These are phyloP conservation scores for Pterophyllum scalare DNA, from an alignment of 2,113 vertebrate genomes.

Conservation along the genomic window DNA sequence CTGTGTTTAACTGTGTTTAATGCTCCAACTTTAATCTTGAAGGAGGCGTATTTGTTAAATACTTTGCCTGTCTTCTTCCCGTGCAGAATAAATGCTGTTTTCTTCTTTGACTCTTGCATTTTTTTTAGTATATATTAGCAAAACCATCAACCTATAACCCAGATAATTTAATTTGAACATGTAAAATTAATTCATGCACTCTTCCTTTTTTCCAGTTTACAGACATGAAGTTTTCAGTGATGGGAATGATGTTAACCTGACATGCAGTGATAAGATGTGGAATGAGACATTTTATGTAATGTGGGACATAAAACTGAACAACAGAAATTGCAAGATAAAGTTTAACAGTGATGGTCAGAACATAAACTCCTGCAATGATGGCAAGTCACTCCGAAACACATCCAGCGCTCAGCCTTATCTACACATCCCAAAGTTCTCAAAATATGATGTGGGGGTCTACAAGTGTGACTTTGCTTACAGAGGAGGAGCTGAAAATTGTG, in stretches of 20 bases:
- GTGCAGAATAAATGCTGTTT: neutral
- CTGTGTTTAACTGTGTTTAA: neutral
- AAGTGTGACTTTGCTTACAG: constrained; percentile 51
- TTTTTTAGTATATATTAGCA: neutral
- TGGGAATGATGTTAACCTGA: constrained; percentile 55
- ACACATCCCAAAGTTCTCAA: constrained; percentile 70
- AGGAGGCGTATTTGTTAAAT: neutral
- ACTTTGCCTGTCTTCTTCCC: neutral
- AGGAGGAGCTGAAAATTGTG: neutral
- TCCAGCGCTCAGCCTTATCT: constrained; percentile 48
- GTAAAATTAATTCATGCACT: neutral
- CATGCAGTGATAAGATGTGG: constrained; percentile 62
- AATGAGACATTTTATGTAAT: constrained; percentile 58
- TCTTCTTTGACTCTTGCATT: too few species aligned
- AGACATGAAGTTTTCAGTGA: constrained; percentile 17
- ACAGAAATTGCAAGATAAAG: constrained; percentile 18
- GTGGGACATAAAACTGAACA: constrained; percentile 56
- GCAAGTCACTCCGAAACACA: constrained; percentile 53
- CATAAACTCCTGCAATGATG: constrained; percentile 50
- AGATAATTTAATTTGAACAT: neutral
- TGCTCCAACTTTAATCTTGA: neutral
- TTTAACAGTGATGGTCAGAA: accelerated
- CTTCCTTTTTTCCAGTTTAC: constrained; percentile 45
- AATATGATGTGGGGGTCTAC: constrained; percentile 70
- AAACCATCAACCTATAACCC: neutral